phyloP scores from a whole-genome alignment of 2,113 vertebrate species.

The western clawed frog (Xenopus tropicalis) region UCB_Xtro_10.0 CM004443.2:211725501-211726000 shows the following conservation, averaged over 20 bases:
- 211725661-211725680: too few relatives aligned
- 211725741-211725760: too few relatives aligned
- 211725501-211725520: too few relatives aligned
- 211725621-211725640: too few relatives aligned
- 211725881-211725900: background rate
- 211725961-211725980: background rate
- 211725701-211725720: too few relatives aligned
- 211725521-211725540: too few relatives aligned
- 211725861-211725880: background rate
- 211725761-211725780: background rate
- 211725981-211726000: background rate
- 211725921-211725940: background rate
- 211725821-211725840: background rate
- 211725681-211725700: too few relatives aligned
- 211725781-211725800: background rate
- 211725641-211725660: too few relatives aligned
- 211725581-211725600: too few relatives aligned
- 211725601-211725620: too few relatives aligned
- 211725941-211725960: conserved; percentile 3
- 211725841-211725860: background rate
- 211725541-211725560: too few relatives aligned
- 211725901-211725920: background rate
- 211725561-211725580: too few relatives aligned
- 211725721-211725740: conserved; percentile 7
- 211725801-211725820: background rate